These are phyloP conservation scores for Onthophagus taurus DNA, from an alignment of 1,140 invertebrate species.

Conservation along the genomic window DNA sequence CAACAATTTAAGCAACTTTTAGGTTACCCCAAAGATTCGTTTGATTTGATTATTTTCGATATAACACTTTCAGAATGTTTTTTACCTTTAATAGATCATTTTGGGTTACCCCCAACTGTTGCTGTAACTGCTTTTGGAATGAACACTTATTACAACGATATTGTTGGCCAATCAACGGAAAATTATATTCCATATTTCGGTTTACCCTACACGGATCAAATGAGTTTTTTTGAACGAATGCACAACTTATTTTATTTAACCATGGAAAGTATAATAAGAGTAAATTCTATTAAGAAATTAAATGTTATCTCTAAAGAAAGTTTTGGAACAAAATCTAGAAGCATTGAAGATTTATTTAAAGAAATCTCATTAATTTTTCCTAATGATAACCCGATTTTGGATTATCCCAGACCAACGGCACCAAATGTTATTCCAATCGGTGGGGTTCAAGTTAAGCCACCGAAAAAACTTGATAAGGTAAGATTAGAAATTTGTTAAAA, in stretches of 20 bases:
- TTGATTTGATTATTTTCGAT: slow-evolving; percentile 24
- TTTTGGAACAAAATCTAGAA: slow-evolving; percentile 17
- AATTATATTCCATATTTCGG: slow-evolving; percentile 13
- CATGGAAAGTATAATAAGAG: neutral
- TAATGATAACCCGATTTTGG: slow-evolving; percentile 39
- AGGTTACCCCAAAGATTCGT: slow-evolving; percentile 21
- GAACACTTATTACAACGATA: slow-evolving; percentile 16
- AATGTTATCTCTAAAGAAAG: slow-evolving; percentile 7
- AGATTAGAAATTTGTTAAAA: slow-evolving; percentile 4
- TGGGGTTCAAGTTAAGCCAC: slow-evolving; percentile 40
- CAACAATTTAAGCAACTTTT: slow-evolving; percentile 17
- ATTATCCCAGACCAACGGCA: slow-evolving; percentile 36
- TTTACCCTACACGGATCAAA: slow-evolving; percentile 11
- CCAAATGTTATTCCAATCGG: slow-evolving; percentile 47
- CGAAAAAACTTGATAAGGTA: slow-evolving; percentile 21
- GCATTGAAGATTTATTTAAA: slow-evolving; percentile 16
- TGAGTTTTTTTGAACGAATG: slow-evolving; percentile 18
- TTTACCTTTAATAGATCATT: slow-evolving; percentile 20
- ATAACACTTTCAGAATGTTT: slow-evolving; percentile 18
- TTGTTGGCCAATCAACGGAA: slow-evolving; percentile 18
- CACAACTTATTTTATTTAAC: slow-evolving; percentile 14
- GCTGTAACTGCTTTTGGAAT: slow-evolving; percentile 21
- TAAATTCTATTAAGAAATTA: neutral
- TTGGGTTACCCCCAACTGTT: slow-evolving; percentile 16
- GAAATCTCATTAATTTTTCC: slow-evolving; percentile 29